Evolutionary conservation across 2,888 invertebrate genomes (phyloP).

Genomic region (Fragum sueziense): DNA sequence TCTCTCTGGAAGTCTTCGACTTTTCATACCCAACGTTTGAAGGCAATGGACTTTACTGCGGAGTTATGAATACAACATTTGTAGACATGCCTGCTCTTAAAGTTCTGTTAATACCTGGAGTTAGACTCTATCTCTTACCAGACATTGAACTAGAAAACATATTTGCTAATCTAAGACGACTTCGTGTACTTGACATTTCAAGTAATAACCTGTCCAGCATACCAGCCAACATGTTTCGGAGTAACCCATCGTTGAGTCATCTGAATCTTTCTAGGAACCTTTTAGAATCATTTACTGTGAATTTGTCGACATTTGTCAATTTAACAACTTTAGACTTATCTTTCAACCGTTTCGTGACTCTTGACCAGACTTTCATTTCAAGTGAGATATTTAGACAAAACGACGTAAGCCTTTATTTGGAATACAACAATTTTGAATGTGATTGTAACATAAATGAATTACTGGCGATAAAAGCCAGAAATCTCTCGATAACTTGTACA

Average conservation of each 20-base stretch:
- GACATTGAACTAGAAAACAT: neutral
- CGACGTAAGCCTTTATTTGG: neutral
- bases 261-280: neutral
- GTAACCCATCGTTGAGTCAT: neutral
- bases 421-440: constrained; percentile 1
- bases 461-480: neutral
- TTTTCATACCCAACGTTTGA: neutral
- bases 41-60: neutral
- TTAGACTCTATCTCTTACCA: neutral
- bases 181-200: neutral
- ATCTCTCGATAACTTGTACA: neutral
- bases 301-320: neutral
- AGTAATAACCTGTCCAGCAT: neutral
- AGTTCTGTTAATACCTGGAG: neutral
- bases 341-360: neutral
- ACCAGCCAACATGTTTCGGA: neutral
- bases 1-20: neutral
- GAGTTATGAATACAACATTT: neutral
- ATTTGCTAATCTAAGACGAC: neutral
- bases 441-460: neutral
- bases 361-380: neutral
- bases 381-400: neutral
- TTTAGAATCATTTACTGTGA: neutral
- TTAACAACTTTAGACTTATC: neutral
- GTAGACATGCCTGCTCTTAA: neutral